Evolutionary conservation across 2,797 vertebrate genomes (phyloP).

Genomic region (Limnodromus scolopaceus): DNA sequence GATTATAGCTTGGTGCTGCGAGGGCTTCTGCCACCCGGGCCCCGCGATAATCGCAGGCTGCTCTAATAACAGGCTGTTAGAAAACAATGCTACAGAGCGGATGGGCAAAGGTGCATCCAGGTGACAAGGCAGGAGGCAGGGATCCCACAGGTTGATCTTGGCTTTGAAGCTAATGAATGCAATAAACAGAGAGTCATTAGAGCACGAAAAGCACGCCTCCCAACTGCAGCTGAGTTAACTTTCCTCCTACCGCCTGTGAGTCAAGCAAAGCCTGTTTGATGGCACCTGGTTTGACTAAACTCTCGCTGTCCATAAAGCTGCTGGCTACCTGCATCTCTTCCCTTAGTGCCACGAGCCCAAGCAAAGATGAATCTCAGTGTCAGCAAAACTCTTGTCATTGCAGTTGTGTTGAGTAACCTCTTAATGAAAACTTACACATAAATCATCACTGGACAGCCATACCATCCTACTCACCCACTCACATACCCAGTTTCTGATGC

Average conservation of each 20-base stretch:
- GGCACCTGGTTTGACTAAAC: neutral
- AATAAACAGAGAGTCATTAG: neutral
- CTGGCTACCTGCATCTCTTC: neutral
- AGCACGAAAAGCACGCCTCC: neutral
- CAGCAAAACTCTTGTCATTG: neutral
- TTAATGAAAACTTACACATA: neutral
- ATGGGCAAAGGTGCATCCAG: neutral
- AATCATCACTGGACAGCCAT: neutral
- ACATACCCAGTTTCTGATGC: neutral
- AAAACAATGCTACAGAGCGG: neutral
- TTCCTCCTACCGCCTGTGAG: neutral
- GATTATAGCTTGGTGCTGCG: conserved; percentile 23
- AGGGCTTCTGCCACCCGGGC: neutral
- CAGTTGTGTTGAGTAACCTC: neutral
- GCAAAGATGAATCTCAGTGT: neutral
- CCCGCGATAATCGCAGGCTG: conserved; percentile 19
- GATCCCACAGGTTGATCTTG: conserved; percentile 15
- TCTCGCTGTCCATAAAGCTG: neutral
- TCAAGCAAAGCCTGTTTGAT: neutral
- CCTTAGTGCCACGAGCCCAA: neutral
- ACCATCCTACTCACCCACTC: neutral
- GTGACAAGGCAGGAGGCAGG: neutral
- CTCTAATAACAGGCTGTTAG: conserved; percentile 8
- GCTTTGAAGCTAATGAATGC: conserved; percentile 8
- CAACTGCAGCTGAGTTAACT: neutral